A percentile compares a stretch with the other conserved stretches of the same genome.
Evolutionary conservation across 2,113 vertebrate species (phyloP).

Genomic region (Atrichornis clamosus): DNA sequence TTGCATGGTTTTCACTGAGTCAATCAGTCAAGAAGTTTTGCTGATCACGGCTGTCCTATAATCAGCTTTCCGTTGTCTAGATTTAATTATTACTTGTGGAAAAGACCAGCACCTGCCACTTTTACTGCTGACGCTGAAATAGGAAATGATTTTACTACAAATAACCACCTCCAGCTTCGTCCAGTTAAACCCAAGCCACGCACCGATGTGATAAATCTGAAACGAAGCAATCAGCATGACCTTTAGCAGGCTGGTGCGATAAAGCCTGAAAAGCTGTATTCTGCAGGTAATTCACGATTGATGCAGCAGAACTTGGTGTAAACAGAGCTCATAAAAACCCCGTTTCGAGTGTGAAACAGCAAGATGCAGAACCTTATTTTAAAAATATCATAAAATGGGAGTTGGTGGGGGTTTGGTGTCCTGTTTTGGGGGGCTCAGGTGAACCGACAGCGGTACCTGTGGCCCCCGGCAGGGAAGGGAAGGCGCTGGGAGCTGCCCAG

Average conservation of each 20-base stretch:
- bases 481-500: neutral
- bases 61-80: neutral
- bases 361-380: neutral
- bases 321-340: neutral
- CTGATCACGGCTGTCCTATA: neutral
- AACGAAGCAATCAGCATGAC: neutral
- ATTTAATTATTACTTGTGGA: neutral
- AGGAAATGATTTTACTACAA: neutral
- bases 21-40: neutral
- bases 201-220: neutral
- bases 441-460: rapidly evolving
- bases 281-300: neutral
- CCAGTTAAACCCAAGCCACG: neutral
- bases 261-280: neutral
- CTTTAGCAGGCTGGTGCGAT: neutral
- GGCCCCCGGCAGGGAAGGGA: neutral
- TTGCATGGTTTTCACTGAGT: neutral
- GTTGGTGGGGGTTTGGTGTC: neutral
- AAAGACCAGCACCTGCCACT: neutral
- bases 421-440: neutral
- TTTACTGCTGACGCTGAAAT: neutral
- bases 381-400: neutral
- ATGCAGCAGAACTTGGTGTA: neutral
- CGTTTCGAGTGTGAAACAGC: neutral
- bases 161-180: neutral